phyloP scores from a whole-genome alignment of 2,888 invertebrate species.

The Steinernema scapterisci region DNA sequence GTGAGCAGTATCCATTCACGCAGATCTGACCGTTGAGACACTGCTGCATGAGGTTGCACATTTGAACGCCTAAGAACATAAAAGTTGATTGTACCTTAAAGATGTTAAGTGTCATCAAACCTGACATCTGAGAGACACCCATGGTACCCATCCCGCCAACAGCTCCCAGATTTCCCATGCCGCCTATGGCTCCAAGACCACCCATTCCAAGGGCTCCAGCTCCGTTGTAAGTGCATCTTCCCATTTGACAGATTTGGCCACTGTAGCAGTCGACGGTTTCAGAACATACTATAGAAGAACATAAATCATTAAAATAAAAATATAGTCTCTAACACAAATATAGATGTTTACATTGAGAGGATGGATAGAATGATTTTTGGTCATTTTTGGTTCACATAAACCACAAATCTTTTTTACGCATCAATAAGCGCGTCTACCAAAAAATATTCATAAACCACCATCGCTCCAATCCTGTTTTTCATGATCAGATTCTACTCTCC shows the following conservation, averaged over 20 bases:
- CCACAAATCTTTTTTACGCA: too few species aligned
- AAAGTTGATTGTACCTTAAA: background rate
- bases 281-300: conserved; percentile 45
- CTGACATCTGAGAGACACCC: background rate
- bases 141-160: background rate
- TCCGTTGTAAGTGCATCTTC: conserved; percentile 40
- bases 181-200: background rate
- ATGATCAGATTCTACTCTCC: too few species aligned
- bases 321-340: conserved; percentile 20
- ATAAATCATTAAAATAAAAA: too few species aligned
- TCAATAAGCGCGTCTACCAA: too few species aligned
- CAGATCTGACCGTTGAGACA: conserved; percentile 66
- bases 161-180: background rate
- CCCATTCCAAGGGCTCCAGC: background rate
- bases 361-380: too few species aligned
- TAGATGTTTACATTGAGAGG: background rate
- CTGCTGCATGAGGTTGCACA: conserved; percentile 63
- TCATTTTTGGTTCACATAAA: too few species aligned
- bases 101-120: background rate
- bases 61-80: conserved; percentile 56
- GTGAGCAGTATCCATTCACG: conserved; percentile 62
- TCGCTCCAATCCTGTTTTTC: too few species aligned
- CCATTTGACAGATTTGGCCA: conserved; percentile 48
- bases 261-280: conserved; percentile 52
- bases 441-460: too few species aligned